These are phyloP conservation scores for Vombatus ursinus DNA, from an alignment of 2,113 vertebrate genomes.

Conservation along the genomic window DNA sequence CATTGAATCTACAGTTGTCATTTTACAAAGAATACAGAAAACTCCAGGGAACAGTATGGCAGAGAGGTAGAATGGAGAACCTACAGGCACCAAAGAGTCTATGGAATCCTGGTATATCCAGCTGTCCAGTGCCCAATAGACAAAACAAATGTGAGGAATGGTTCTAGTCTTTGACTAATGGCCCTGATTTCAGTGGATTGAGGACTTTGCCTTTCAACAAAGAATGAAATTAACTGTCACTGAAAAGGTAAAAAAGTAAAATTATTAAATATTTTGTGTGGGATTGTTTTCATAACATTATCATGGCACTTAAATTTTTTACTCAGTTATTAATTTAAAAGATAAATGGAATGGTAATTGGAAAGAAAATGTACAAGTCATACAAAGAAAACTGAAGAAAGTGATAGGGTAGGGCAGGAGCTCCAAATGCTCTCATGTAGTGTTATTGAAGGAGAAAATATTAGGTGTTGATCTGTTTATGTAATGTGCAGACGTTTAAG, in stretches of 20 bases:
- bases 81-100: not conserved
- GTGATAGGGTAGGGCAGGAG: not conserved
- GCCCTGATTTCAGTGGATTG: not conserved
- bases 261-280: constrained; percentile 16
- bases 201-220: constrained; percentile 41
- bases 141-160: not conserved
- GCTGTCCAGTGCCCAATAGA: not conserved
- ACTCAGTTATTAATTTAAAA: constrained; percentile 54
- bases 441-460: constrained; percentile 54
- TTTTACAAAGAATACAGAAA: constrained; percentile 31
- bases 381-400: constrained; percentile 31
- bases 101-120: not conserved
- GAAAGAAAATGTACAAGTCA: constrained; percentile 80
- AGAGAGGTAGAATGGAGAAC: not conserved
- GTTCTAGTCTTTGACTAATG: not conserved
- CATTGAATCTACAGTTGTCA: constrained; percentile 2
- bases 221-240: constrained; percentile 41
- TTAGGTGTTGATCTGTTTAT: constrained; percentile 51
- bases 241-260: constrained; percentile 65
- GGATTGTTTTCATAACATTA: constrained; percentile 65
- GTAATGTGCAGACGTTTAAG: constrained; percentile 24
- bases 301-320: constrained; percentile 3
- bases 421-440: not conserved
- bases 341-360: constrained; percentile 73
- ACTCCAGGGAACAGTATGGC: not conserved